Conservation (phyloP, 2,888 invertebrate species). For the Darwinula stevensoni region DNA sequence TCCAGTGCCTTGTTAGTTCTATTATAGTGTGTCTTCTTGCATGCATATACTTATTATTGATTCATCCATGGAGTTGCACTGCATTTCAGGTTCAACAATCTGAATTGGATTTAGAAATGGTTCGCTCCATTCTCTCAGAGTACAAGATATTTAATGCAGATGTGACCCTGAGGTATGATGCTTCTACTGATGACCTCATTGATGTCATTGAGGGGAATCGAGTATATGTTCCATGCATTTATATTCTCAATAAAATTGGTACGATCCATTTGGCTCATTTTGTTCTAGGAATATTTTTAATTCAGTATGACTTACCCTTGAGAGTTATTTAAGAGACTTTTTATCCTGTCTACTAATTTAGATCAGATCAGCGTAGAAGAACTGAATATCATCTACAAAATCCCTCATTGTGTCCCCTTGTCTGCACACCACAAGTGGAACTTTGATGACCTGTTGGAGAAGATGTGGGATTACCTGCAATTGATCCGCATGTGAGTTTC, state of each 20-base stretch:
- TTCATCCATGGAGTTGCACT: background rate
- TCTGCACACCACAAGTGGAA: slow-evolving; percentile 99
- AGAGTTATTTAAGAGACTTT: slow-evolving; percentile 1
- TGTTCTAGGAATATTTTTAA: slow-evolving; percentile 4
- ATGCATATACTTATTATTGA: no score
- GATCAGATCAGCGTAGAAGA: slow-evolving; percentile 90
- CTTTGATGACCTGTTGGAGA: slow-evolving; percentile 84
- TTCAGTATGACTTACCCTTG: slow-evolving; percentile 5
- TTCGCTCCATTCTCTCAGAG: slow-evolving; percentile 81
- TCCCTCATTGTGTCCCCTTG: slow-evolving; percentile 98
- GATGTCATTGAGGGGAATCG: slow-evolving; percentile 97
- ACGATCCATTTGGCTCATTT: slow-evolving; percentile 11
- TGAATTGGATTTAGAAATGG: slow-evolving; percentile 75
- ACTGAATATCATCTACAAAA: slow-evolving; percentile 84
- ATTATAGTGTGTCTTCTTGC: slow-evolving; percentile 4
- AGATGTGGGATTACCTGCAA: slow-evolving; percentile 93
- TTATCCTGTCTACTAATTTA: slow-evolving; percentile 16
- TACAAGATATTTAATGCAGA: slow-evolving; percentile 98
- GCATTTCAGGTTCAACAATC: slow-evolving; percentile 43
- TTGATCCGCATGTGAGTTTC: slow-evolving; percentile 55
- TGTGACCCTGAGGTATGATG: slow-evolving; percentile 63
- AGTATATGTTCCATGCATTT: slow-evolving; percentile 93
- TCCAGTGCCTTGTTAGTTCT: slow-evolving; percentile 48
- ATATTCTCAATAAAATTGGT: slow-evolving; percentile 94
- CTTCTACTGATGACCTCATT: slow-evolving; percentile 87